Evolutionary conservation across 2,113 vertebrate species (phyloP).

Genomic region (Numenius arquata): DNA sequence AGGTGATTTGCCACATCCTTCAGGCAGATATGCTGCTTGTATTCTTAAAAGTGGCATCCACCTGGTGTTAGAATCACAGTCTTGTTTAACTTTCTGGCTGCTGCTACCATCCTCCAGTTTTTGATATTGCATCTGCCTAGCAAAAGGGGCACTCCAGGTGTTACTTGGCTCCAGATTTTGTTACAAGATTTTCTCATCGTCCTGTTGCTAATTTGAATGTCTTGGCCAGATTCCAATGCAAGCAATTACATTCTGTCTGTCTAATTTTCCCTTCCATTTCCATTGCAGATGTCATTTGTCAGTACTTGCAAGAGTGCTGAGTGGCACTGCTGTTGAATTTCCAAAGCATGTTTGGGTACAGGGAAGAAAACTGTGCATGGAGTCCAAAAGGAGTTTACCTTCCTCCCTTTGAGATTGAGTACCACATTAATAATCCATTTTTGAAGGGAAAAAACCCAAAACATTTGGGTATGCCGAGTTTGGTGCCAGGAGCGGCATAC

Average conservation of each 20-base stretch:
- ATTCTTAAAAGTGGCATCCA: not conserved
- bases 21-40: not conserved
- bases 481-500: not conserved
- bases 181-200: not conserved
- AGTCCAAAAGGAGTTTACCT: not conserved
- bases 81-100: not conserved
- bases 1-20: not conserved
- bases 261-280: not conserved
- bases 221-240: conserved; percentile 3
- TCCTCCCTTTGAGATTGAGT: not conserved
- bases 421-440: not conserved
- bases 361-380: not conserved
- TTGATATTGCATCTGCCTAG: not conserved
- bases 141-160: not conserved
- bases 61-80: not conserved
- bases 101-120: not conserved
- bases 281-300: conserved; percentile 25
- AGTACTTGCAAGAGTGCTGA: not conserved
- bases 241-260: not conserved
- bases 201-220: conserved; percentile 2
- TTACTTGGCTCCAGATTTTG: not conserved
- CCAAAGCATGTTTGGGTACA: not conserved
- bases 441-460: accelerated
- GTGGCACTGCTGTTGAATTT: not conserved
- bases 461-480: not conserved